Evolutionary conservation across 2,888 invertebrate species (phyloP).

Genomic region (Troides helena): DNA sequence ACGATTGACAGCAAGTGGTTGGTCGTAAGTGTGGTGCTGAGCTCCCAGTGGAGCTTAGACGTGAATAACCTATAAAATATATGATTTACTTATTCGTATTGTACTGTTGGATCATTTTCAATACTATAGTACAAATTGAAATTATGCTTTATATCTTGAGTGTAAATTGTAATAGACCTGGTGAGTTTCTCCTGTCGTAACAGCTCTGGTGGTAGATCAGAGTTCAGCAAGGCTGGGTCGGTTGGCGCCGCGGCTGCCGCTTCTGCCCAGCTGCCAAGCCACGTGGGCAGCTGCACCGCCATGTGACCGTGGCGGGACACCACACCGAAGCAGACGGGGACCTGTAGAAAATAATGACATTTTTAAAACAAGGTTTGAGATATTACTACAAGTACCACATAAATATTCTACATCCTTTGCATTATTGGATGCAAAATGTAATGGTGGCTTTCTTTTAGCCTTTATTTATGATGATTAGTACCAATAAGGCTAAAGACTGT

Average conservation of each 20-base stretch:
- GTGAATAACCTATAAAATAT: slow-evolving; percentile 84
- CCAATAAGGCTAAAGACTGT: no score
- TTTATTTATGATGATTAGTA: no score
- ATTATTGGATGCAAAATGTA: no score
- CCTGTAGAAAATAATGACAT: slow-evolving; percentile 50
- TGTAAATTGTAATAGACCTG: slow-evolving; percentile 44
- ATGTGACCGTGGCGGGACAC: slow-evolving; percentile 98
- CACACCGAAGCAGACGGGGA: slow-evolving; percentile 96
- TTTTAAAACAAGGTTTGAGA: no score
- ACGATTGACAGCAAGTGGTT: slow-evolving; percentile 97
- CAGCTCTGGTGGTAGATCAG: slow-evolving; percentile 85
- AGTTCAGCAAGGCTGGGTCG: slow-evolving; percentile 64
- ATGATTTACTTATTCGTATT: not conserved
- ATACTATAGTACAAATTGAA: no score
- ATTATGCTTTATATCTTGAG: no score
- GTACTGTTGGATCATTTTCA: no score
- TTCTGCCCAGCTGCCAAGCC: slow-evolving; percentile 81
- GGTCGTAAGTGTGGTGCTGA: slow-evolving; percentile 96
- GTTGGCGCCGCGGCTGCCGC: slow-evolving; percentile 57
- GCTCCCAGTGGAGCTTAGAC: slow-evolving; percentile 95
- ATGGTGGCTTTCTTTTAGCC: no score
- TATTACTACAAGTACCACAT: no score
- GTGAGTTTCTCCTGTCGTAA: slow-evolving; percentile 88
- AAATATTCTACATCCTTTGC: no score
- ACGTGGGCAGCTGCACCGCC: slow-evolving; percentile 95